Base-by-base conservation (phyloP, 2,888 invertebrate species). In the Drosophila kuntzei region DNA sequence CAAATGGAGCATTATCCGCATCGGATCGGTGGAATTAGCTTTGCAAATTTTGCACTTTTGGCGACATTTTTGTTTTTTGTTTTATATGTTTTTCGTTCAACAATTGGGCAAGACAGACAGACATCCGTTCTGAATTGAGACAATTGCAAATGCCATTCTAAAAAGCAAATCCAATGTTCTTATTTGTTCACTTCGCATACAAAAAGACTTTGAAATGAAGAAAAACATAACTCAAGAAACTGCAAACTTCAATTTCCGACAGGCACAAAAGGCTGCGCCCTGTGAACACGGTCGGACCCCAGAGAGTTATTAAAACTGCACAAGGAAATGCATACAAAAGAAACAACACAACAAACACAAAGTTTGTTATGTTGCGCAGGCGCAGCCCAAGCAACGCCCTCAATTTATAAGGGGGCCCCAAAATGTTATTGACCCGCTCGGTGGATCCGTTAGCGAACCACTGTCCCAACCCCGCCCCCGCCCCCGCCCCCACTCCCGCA, bases 351-450 rank as follows among this genome's bases (percentile, higher is more conserved):
- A 82, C 77, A 78, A 76, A 80, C 61, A 79, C 75, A 79, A 80
- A 83, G 79, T 84, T 84, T 83, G 84, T 86, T 86, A 86, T 83
- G 82, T 80, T 83, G 81, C 87, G 77, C 82, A 82, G 86, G 82
- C 82, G 82, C 82, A 80, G 80, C 78, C 80, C 80, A 37, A 49
- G 83, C 39, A 79, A 83, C 87, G 87, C 83, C 83, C 84, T 80
- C 62, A 55, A 57, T 20, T 32, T 20, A 37, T 29, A 29, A 22
- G 44, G 25, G 43, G 44, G 25, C 44, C 62, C 55, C 58, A 65
- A 71, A 81, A 79, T 83, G 83, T 83, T 83, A 83, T 87, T 83
- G 83, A 83, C 83, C 83, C 87, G 79, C 67, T 60, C 64, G 51
- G 22, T 25, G 76, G 74, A 80, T 87, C 83, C 83, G 83, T 83